These are phyloP conservation scores for Stenichneumon culpator DNA, from an alignment of 2,888 invertebrate genomes.

Conservation along the genomic window DNA sequence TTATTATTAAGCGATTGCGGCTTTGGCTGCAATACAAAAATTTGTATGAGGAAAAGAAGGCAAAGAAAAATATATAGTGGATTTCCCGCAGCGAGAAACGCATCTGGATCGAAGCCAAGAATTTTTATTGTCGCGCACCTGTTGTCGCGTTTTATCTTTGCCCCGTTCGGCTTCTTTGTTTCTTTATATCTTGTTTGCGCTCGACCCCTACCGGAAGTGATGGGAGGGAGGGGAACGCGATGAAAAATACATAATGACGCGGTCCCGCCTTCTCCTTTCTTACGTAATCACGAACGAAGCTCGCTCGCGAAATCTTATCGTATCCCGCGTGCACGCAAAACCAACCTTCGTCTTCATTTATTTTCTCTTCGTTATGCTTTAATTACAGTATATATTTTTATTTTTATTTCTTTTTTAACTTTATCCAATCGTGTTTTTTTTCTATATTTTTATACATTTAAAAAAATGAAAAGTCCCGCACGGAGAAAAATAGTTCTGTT, in stretches of 20 bases:
- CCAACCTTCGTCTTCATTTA: slow-evolving; percentile 26
- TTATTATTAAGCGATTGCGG: not conserved
- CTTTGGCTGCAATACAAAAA: not conserved
- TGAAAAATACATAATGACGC: slow-evolving; percentile 26
- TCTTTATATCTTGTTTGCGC: not conserved
- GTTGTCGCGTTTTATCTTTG: slow-evolving; percentile 25
- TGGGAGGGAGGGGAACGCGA: too few relatives aligned
- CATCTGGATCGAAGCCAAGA: slow-evolving; percentile 40
- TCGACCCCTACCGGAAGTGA: not conserved
- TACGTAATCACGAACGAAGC: slow-evolving; percentile 3
- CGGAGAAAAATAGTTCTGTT: too few relatives aligned
- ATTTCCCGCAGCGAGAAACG: slow-evolving; percentile 1
- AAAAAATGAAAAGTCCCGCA: too few relatives aligned
- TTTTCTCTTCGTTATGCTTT: slow-evolving; percentile 41
- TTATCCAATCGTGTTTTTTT: not conserved
- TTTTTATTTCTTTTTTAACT: not conserved
- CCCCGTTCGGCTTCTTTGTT: slow-evolving; percentile 7
- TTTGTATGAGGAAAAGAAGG: not conserved
- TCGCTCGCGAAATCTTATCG: slow-evolving; percentile 32
- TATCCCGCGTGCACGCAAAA: slow-evolving; percentile 25
- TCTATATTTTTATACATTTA: too few relatives aligned
- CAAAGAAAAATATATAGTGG: not conserved
- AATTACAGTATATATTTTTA: slow-evolving; percentile 19
- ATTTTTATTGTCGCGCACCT: slow-evolving; percentile 36
- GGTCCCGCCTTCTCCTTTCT: not conserved